Evolutionary conservation across 2,888 invertebrate genomes (phyloP), one percentile per base, ranked within the genome.

Genomic region (Galeopsomyia nigrocyanea): DNA sequence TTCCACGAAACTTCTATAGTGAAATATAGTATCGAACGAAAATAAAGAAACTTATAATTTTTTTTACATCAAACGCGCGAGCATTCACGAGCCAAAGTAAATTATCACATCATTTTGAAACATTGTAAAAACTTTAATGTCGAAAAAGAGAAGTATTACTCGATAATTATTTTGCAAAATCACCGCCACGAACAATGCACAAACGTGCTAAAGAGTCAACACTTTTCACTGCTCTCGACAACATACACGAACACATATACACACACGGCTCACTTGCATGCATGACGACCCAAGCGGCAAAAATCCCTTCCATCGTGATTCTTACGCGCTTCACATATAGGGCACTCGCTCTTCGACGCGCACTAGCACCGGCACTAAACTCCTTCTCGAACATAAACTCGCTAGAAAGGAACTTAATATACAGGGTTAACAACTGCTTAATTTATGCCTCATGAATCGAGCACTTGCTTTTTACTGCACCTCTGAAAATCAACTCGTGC

Each of bases 251-350:
- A 39, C 39, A 39, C 39, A 13, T 39, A 13, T 39, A 13, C 5
- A 39, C 1, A 39, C 5, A 26, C 26, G 26, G 13, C 16, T 61
- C 71, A 68, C 71, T 77, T 75, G 77, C 76, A 81, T 77, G 83
- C 83, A 79, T 84, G 83, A 71, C 71, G 80, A 78, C 66, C 79
- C 83, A 84, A 80, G 83, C 82, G 80, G 66, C 66, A 67, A 57
- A 16, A 14, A 55, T 63, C 51, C 50, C 61, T 56, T 26, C 60
- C 68, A 46, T 17, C 82, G 39, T 14, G 19, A 56, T 69, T 70
- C 63, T 73, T 82, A 80, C 81, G 78, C 77, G 79, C 76, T 83
- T 81, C 82, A 82, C 83, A 85, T 84, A 84, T 84, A 80, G 83
- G 80, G 82, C 85, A 82, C 82, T 82, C 80, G 82, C 82, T 39